Conservation (phyloP, 2,113 vertebrate genomes). For the Tragelaphus imberbis region DNA sequence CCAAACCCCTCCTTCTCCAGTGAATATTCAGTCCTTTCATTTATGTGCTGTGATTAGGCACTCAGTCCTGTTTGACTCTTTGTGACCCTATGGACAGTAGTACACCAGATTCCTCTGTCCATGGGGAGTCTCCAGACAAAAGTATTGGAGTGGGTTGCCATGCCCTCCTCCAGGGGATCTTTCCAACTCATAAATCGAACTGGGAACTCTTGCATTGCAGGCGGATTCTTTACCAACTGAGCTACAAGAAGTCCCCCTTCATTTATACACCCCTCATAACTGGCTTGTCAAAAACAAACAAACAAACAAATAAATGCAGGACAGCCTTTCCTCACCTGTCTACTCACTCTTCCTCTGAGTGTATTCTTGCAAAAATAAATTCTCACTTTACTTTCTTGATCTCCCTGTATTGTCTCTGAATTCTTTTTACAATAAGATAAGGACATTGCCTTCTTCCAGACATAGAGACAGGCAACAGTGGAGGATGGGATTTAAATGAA, state of each 20-base stretch:
- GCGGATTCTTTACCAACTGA: not conserved
- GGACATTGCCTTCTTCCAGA: not conserved
- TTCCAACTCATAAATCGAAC: not conserved
- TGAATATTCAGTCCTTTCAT: not conserved
- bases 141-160: not conserved
- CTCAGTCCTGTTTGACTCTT: not conserved
- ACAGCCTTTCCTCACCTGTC: not conserved
- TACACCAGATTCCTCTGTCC: not conserved
- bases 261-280: not conserved
- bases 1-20: not conserved
- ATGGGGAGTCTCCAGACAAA: not conserved
- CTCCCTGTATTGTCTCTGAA: not conserved
- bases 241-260: not conserved
- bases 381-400: not conserved
- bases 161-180: not conserved
- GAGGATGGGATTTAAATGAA: not conserved
- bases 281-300: not conserved
- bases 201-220: not conserved
- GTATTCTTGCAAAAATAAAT: not conserved
- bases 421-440: not conserved
- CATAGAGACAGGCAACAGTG: not conserved
- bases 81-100: not conserved
- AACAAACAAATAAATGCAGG: fast-evolving
- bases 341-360: not conserved
- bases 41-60: not conserved